A percentile compares a stretch with the other conserved stretches of the same genome.
These are phyloP conservation scores for Pelecanoides urinatrix DNA, from an alignment of 2,113 vertebrate species.

Conservation along the genomic window DNA sequence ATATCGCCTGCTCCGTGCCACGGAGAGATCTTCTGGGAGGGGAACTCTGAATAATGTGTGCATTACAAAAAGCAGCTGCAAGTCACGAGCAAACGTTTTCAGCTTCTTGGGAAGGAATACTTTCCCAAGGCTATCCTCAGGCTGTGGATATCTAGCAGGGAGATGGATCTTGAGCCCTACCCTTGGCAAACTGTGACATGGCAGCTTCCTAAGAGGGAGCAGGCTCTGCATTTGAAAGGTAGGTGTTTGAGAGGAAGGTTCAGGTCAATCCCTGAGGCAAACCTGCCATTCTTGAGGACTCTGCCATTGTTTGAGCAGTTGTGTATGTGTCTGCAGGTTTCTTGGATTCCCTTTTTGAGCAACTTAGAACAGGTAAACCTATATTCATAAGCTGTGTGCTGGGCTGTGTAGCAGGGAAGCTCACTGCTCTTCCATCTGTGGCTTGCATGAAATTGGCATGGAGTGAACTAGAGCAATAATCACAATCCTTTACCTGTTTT, in stretches of 20 bases:
- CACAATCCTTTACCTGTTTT: neutral
- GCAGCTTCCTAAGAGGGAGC: neutral
- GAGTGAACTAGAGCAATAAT: neutral
- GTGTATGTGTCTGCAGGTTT: neutral
- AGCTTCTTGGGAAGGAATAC: neutral
- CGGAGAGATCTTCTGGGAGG: neutral
- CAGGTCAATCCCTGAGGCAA: neutral
- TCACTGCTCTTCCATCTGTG: neutral
- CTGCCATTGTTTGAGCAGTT: neutral
- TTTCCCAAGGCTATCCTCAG: neutral
- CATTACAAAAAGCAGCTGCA: neutral
- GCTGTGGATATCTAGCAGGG: neutral
- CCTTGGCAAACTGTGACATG: neutral
- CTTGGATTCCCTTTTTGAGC: neutral
- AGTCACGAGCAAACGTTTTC: neutral
- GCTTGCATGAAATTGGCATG: neutral
- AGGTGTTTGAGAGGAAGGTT: neutral
- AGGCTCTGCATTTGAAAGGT: neutral
- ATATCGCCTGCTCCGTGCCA: fast-evolving
- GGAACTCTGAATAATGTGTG: neutral
- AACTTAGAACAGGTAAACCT: neutral
- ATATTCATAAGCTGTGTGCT: neutral
- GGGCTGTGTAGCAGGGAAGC: neutral
- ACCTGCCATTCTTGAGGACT: neutral
- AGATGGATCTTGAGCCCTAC: neutral